A percentile compares a stretch with the other conserved stretches of the same genome.
Evolutionary conservation across 2,113 vertebrate genomes (phyloP).

Genomic region (Nothocercus julius): DNA sequence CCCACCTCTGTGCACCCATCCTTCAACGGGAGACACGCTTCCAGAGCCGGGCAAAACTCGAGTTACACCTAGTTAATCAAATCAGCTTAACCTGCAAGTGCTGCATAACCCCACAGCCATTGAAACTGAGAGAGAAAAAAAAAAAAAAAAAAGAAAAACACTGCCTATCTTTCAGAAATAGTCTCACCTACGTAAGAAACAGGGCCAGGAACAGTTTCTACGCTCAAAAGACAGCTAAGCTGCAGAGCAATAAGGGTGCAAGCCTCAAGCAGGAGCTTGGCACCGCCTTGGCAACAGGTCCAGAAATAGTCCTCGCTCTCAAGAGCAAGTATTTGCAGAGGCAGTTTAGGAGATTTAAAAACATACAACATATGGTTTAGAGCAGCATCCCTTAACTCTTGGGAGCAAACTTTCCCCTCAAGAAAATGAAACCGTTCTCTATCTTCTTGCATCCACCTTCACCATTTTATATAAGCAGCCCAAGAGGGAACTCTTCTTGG

Average conservation of each 20-base stretch:
- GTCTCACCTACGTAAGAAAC: background rate
- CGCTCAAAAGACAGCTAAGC: background rate
- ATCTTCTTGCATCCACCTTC: background rate
- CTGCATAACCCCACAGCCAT: background rate
- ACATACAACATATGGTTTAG: constrained; percentile 61
- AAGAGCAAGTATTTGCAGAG: constrained; percentile 46
- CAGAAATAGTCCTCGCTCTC: constrained; percentile 60
- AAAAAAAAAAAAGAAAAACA: background rate
- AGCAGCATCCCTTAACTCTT: constrained; percentile 30
- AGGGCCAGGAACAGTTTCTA: constrained; percentile 26
- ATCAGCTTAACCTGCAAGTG: background rate
- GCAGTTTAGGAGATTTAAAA: constrained; percentile 53
- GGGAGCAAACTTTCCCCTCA: constrained; percentile 20
- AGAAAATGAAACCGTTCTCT: background rate
- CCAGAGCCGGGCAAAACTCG: background rate
- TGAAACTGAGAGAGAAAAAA: background rate
- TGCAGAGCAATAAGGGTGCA: background rate
- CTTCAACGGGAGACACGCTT: too few relatives aligned
- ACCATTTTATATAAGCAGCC: background rate
- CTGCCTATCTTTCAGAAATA: background rate
- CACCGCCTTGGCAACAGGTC: constrained; percentile 69
- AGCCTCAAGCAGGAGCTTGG: constrained; percentile 45
- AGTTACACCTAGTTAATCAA: fast-evolving
- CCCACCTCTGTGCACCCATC: background rate
- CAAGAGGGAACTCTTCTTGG: background rate